A percentile compares a stretch with the other conserved stretches of the same genome.
Conservation (phyloP, 2,113 vertebrate species). For the Pelodiscus sinensis region DNA sequence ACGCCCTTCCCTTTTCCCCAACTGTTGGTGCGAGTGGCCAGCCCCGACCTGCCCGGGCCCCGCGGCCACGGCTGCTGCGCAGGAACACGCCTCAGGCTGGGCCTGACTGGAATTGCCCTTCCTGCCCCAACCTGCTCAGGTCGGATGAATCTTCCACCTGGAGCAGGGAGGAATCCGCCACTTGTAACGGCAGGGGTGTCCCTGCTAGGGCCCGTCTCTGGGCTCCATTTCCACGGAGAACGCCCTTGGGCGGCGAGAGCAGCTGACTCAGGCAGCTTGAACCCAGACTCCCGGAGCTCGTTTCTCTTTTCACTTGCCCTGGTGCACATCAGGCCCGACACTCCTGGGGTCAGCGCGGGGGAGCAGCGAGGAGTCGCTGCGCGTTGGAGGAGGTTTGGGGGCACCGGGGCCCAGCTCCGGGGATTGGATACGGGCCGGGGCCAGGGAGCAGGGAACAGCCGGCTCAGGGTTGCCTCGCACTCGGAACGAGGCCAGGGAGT, state of each 20-base stretch:
- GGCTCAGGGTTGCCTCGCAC: no score
- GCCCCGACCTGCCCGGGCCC: neutral
- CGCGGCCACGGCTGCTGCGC: fast-evolving
- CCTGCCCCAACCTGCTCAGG: neutral
- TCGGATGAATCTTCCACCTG: neutral
- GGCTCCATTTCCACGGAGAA: neutral
- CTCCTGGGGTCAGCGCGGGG: no score
- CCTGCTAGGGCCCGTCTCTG: neutral
- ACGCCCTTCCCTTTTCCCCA: no score
- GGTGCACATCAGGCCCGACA: neutral
- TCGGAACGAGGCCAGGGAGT: no score
- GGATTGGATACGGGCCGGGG: neutral
- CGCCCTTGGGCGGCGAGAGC: neutral
- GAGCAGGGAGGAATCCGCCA: neutral
- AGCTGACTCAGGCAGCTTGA: neutral
- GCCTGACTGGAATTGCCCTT: neutral
- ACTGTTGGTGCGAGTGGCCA: no score
- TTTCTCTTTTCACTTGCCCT: neutral
- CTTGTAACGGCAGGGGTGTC: neutral
- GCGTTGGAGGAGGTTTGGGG: neutral
- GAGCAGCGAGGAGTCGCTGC: neutral
- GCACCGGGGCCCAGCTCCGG: neutral
- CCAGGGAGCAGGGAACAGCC: no score
- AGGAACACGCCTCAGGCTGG: no score
- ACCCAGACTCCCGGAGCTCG: neutral